These are phyloP conservation scores for Megalonaias nervosa DNA, from an alignment of 1,140 invertebrate genomes.

Conservation along the genomic window DNA sequence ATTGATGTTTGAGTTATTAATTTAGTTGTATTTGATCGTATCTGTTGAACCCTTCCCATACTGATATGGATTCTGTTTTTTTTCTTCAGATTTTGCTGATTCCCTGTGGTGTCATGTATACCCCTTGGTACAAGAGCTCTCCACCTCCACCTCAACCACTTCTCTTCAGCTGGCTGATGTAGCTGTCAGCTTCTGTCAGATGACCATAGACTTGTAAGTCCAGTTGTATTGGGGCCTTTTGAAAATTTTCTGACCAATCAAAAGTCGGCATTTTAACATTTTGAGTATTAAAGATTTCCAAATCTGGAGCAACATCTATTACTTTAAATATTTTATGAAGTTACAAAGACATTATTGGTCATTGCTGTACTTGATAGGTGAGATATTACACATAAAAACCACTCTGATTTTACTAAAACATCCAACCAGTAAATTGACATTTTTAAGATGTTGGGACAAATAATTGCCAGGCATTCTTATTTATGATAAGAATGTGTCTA, in stretches of 20 bases:
- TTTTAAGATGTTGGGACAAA: no score
- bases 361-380: no score
- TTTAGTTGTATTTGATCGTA: neutral
- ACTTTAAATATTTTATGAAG: no score
- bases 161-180: conserved; percentile 43
- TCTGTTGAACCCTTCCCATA: no score
- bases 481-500: no score
- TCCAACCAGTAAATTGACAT: no score
- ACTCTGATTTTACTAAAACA: no score
- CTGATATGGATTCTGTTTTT: neutral
- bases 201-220: conserved; percentile 29
- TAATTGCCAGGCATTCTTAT: no score
- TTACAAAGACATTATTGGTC: no score
- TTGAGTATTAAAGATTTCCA: no score
- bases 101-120: conserved; percentile 46
- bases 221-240: neutral
- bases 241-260: conserved; percentile 9
- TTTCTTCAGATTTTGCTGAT: conserved; percentile 40
- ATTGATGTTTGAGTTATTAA: neutral
- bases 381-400: no score
- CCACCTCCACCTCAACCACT: conserved; percentile 45
- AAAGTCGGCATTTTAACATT: neutral
- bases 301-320: no score
- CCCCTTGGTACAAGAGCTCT: conserved; percentile 47
- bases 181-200: conserved; percentile 41